Percentiles rank a stretch among this genome's conserved stretches.
Conservation (phyloP, 2,888 invertebrate genomes). For the Rotaria magnacalcarata region DNA sequence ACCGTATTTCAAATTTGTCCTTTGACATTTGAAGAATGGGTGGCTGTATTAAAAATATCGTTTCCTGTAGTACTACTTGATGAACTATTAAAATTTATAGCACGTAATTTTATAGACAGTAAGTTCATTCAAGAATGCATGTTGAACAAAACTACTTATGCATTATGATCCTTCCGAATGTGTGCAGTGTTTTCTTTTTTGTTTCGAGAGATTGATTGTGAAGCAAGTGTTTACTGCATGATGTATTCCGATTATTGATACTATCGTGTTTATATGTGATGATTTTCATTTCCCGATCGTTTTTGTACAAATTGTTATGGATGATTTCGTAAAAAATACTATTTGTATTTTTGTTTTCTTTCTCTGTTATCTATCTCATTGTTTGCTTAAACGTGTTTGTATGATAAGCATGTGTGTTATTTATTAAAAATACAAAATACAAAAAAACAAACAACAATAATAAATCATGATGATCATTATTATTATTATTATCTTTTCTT, state of each 20-base stretch:
- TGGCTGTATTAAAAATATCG: slow-evolving; percentile 99
- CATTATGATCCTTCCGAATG: not conserved
- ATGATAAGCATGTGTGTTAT: not conserved
- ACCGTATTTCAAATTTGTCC: slow-evolving; percentile 99
- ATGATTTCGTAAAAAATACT: no score
- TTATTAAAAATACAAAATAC: not conserved
- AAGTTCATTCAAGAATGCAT: slow-evolving; percentile 52
- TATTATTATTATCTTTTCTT: not conserved
- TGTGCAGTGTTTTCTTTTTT: not conserved
- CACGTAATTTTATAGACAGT: slow-evolving; percentile 99
- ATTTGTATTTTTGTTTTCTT: no score
- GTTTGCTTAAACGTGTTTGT: not conserved
- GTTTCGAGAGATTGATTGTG: not conserved
- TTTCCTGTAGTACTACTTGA: slow-evolving; percentile 97
- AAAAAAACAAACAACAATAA: not conserved
- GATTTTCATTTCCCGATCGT: not conserved
- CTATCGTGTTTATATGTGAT: no score
- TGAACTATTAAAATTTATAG: slow-evolving; percentile 97
- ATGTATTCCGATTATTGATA: not conserved
- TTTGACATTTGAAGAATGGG: slow-evolving; percentile 84
- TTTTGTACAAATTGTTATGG: not conserved
- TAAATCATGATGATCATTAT: not conserved
- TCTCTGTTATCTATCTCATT: not conserved
- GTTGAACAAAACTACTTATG: not conserved
- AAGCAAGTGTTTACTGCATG: not conserved